These are phyloP conservation scores for Baronia brevicornis DNA, from an alignment of 2,888 invertebrate genomes.

Conservation along the genomic window DNA sequence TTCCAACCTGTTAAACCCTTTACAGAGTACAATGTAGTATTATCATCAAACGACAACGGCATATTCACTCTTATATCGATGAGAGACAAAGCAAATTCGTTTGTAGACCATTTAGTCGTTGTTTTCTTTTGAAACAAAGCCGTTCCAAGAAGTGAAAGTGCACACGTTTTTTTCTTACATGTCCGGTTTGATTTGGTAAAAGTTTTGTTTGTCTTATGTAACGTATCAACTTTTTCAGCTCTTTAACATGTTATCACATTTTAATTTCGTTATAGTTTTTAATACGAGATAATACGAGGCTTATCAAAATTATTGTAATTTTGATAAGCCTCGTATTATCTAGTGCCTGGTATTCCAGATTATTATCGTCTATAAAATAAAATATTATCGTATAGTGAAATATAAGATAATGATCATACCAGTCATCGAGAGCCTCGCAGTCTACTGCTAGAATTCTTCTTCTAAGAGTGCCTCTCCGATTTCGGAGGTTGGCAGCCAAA, in stretches of 20 bases:
- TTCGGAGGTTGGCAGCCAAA: too few species aligned
- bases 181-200: conserved; percentile 63
- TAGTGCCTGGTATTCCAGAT: too few species aligned
- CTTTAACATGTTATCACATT: conserved; percentile 9
- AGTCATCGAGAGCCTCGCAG: too few species aligned
- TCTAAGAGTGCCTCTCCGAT: too few species aligned
- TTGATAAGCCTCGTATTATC: too few species aligned
- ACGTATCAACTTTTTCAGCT: conserved; percentile 33
- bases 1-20: conserved; percentile 32
- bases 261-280: conserved; percentile 12
- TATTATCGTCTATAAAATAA: too few species aligned
- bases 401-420: too few species aligned
- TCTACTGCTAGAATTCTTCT: too few species aligned
- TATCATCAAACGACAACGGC: conserved; percentile 1
- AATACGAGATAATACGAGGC: too few species aligned
- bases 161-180: conserved; percentile 43
- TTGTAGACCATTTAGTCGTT: conserved; percentile 17
- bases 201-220: conserved; percentile 60
- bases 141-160: conserved; percentile 57
- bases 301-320: too few species aligned
- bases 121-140: conserved; percentile 29
- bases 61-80: conserved; percentile 20
- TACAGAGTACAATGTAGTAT: conserved; percentile 12
- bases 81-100: conserved; percentile 21
- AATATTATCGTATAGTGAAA: too few species aligned